Conservation (phyloP, 2,113 vertebrate genomes). For the Halcyon malimbica region DNA sequence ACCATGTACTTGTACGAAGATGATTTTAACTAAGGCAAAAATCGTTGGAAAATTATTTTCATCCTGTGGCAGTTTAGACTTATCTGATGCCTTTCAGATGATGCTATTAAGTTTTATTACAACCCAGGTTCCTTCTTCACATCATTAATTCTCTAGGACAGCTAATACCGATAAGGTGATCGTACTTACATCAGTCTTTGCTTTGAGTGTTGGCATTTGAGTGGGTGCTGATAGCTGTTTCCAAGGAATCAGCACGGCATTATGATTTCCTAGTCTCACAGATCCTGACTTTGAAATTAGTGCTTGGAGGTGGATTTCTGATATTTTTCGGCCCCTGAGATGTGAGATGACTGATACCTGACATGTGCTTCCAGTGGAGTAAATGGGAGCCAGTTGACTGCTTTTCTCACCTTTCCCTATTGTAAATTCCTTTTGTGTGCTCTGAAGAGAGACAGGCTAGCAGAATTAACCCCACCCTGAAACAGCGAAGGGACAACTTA, state of each 20-base stretch:
- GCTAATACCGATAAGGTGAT: conserved; percentile 25
- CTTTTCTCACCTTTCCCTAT: background rate
- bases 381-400: background rate
- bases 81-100: background rate
- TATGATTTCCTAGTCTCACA: background rate
- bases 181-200: background rate
- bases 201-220: background rate
- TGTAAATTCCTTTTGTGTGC: background rate
- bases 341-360: background rate
- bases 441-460: background rate
- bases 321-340: background rate
- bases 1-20: background rate
- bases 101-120: conserved; percentile 29
- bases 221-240: background rate
- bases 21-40: background rate
- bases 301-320: background rate
- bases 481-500: background rate
- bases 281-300: background rate
- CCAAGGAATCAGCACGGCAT: background rate
- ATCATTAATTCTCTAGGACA: conserved; percentile 6
- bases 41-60: background rate
- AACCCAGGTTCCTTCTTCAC: background rate
- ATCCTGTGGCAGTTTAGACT: background rate
- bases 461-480: background rate
- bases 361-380: background rate